Evolutionary conservation across 2,113 vertebrate species (phyloP), one percentile per base, ranked within the genome.

Genomic region (Peromyscus maniculatus): DNA sequence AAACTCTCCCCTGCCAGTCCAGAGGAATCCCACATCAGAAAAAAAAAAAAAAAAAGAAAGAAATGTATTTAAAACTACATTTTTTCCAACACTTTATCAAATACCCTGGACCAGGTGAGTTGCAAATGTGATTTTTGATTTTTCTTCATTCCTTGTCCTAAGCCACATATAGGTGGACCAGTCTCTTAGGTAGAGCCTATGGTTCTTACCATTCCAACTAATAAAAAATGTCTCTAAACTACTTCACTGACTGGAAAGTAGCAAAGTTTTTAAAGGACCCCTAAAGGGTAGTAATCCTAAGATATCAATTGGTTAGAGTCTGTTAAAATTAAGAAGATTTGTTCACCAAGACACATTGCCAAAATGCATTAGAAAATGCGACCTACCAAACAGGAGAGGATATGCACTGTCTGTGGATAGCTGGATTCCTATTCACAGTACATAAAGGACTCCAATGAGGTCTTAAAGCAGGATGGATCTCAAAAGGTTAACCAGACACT

Each of bases 281-380:
- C 13, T 55, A 55, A 55, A 55, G 28, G 22, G 5, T 49, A 57
- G 36, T 4, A 43, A 46, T 8, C 43, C 52, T 71, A 69, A 78
- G n/a, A 57, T 83, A 67, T 79, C 36, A 72, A 69, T 77, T 77
- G 83, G 31, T 64, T 92, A 19, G 33, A 62, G 19, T 62, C 10
- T 74, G 59, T 83, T 95, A 79, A 79, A 64, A 89, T 72, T 90
- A 79, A 69, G 52, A 89, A 92, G 28, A 64, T 72, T 5, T 64
- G 16, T 72, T 57, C 31, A 84, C 71, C 36, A 92, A 57, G 57
- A 92, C 71, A 83, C 15, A 57, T 83, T 43, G 84, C 43, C 69
- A 39, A 86, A 90, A 87, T 8, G 4, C 21, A 12, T 17, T 59
- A 33, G 7, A 79, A 93, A 80, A 75, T 24, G 19, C 66, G 3